Evolutionary conservation across 2,888 invertebrate genomes (phyloP).

Genomic region (Aethes cnicana): DNA sequence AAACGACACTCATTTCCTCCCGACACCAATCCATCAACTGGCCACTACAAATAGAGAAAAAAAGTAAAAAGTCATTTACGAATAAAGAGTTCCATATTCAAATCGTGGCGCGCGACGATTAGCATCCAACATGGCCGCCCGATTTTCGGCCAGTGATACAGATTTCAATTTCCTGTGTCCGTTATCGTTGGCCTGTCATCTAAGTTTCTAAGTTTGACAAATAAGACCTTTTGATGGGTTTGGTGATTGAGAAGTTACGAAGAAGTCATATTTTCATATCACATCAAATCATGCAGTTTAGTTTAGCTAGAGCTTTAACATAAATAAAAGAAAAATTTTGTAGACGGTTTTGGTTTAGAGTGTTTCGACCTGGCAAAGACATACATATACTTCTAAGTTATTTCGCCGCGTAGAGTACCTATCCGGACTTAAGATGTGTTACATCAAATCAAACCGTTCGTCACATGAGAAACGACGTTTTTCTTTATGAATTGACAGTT

Average conservation of each 20-base stretch:
- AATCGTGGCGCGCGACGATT: conserved; percentile 68
- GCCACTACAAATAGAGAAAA: conserved; percentile 47
- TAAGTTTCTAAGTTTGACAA: conserved; percentile 79
- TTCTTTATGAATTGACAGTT: no score
- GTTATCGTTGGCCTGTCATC: conserved; percentile 71
- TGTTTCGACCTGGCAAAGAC: no score
- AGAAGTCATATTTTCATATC: conserved; percentile 66
- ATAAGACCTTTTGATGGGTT: conserved; percentile 80
- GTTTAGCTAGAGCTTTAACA: no score
- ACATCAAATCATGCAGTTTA: no score
- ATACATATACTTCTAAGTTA: no score
- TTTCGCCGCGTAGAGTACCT: no score
- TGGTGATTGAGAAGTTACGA: conserved; percentile 51
- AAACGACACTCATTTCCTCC: conserved; percentile 59
- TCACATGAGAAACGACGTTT: no score
- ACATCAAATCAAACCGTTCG: no score
- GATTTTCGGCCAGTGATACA: conserved; percentile 78
- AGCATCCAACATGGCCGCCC: conserved; percentile 71
- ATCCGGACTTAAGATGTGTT: no score
- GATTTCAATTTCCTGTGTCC: conserved; percentile 79
- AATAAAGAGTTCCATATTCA: conserved; percentile 74
- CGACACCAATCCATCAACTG: conserved; percentile 55
- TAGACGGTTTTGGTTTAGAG: no score
- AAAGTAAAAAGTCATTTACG: conserved; percentile 56
- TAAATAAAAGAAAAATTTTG: no score